These are phyloP conservation scores for Lasioglossum villosulum DNA, from an alignment of 2,888 invertebrate genomes.

Conservation along the genomic window DNA sequence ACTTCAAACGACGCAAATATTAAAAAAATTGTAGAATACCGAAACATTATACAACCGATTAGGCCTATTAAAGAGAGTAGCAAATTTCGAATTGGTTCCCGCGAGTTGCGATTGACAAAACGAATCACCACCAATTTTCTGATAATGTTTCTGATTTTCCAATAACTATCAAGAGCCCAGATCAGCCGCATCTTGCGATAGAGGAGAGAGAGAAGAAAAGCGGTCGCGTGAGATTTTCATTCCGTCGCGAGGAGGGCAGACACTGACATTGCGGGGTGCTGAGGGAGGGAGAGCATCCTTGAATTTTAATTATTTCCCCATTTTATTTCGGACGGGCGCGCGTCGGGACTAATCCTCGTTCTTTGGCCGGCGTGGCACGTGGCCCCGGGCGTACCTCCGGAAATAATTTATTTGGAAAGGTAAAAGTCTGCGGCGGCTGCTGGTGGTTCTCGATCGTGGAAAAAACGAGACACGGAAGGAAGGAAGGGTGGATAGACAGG, in stretches of 20 bases:
- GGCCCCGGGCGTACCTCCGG: constrained; percentile 17
- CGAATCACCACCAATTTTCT: too few species aligned
- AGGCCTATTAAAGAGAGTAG: too few species aligned
- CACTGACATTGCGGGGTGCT: not conserved
- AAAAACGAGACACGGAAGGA: constrained; percentile 19
- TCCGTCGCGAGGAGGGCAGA: not conserved
- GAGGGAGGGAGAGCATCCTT: not conserved
- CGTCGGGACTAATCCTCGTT: constrained; percentile 28
- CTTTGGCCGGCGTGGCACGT: constrained; percentile 27
- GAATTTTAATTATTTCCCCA: constrained; percentile 52
- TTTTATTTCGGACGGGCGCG: constrained; percentile 27
- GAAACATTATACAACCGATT: too few species aligned
- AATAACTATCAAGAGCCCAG: too few species aligned
- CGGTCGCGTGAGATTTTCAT: constrained; percentile 19
- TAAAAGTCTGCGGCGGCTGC: constrained; percentile 13
- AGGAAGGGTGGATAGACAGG: not conserved
- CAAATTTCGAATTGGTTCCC: too few species aligned
- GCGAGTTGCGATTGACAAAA: too few species aligned
- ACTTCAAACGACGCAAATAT: too few species aligned
- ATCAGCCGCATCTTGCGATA: not conserved
- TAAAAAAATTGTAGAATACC: not conserved
- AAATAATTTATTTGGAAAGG: constrained; percentile 47
- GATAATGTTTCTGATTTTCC: not conserved
- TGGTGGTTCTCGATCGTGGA: constrained; percentile 33
- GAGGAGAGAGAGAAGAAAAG: not conserved